Percentiles rank a stretch among this genome's conserved stretches.
These are phyloP conservation scores for Poecilia picta DNA, from an alignment of 2,797 vertebrate genomes.

Conservation along the genomic window DNA sequence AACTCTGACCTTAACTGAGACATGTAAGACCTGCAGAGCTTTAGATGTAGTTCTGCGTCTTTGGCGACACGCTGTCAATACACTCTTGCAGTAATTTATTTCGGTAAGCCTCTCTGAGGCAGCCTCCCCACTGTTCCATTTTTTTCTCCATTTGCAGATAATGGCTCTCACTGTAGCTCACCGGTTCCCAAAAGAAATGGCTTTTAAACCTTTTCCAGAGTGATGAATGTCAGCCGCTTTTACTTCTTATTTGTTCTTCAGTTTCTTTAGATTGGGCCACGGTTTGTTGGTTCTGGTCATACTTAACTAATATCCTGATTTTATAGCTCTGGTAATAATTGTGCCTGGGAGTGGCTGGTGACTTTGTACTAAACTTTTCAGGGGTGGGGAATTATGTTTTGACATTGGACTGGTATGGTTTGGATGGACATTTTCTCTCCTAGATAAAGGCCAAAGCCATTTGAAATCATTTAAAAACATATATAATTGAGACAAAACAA, in stretches of 20 bases:
- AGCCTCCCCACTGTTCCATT: neutral
- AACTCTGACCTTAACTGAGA: neutral
- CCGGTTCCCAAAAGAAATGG: neutral
- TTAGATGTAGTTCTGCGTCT: neutral
- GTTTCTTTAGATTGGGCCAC: neutral
- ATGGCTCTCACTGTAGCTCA: neutral
- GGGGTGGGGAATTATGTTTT: neutral
- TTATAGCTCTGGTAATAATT: neutral
- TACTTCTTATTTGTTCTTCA: neutral
- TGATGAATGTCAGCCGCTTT: neutral
- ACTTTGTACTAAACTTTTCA: neutral
- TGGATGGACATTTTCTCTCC: neutral
- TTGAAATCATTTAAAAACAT: neutral
- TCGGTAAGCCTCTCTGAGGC: neutral
- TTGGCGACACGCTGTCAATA: neutral
- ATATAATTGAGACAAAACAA: neutral
- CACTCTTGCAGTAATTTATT: neutral
- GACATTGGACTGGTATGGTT: neutral
- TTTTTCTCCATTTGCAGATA: neutral
- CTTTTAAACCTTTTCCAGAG: neutral
- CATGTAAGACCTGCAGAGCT: neutral
- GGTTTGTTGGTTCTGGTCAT: neutral
- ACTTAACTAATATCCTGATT: neutral
- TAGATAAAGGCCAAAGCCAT: neutral
- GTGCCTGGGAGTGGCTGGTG: neutral